Base-by-base conservation (phyloP, 2,888 invertebrate species). In the Plebejus melissa region DNA sequence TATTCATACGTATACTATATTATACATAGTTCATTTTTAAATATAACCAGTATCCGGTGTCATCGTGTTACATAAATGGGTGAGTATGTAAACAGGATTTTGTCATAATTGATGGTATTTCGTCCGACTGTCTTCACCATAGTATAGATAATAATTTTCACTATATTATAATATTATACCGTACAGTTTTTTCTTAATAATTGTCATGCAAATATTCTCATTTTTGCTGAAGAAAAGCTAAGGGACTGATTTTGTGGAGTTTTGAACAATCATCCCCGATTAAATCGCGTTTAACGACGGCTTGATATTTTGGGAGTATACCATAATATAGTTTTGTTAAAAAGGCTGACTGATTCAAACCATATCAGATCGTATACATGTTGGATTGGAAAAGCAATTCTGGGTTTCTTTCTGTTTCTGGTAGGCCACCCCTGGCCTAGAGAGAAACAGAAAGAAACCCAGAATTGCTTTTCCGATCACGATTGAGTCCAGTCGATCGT, bases 1-100 rank as follows among this genome's bases (percentile, higher is more conserved):
- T 80, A 77, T 82, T 81, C 83, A 86, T 84, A 88, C 88, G 83
- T 85, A 85, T 85, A 84, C 1, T 38, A 5, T 84, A 85, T 85
- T 84, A 85, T 85, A 84, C 83, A 85, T 84, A 81, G 76, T 76
- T 83, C 82, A 87, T 87, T 88, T 89, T 90, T 89, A 90, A 90
- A 90, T 88, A 89, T 87, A 86, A 84, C 83, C 84, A 85, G 87
- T 85, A 87, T 86, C 86, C 84, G 85, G 88, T 87, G 86, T 82
- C 84, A 81, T 79, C 80, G 76, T 76, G 76, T 81, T 80, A 79
- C 81, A 79, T 79, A 79, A 78, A 78, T 78, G 77, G 70, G 80
- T 50, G 58, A 69, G 60, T 75, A 78, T 72, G 76, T 78, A 77
- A 77, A 78, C 76, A 76, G 77, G 77, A 78, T 79, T 80, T 80